Conservation (phyloP, 2,113 vertebrate genomes). For the Formicarius rufipectus region DNA sequence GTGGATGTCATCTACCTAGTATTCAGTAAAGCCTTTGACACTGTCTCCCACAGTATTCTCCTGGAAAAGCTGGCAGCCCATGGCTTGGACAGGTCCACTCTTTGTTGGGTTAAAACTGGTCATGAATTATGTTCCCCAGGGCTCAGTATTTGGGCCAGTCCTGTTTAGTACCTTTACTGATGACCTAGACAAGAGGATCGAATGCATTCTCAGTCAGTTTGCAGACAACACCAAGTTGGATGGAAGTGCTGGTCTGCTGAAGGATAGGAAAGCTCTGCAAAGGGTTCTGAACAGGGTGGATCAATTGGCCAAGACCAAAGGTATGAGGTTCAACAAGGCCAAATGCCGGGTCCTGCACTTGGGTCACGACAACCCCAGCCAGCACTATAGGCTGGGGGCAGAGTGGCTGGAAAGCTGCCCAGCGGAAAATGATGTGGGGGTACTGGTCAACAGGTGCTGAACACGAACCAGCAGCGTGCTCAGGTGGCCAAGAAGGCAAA, state of each 20-base stretch:
- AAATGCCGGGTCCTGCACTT: not conserved
- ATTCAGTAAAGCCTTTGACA: not conserved
- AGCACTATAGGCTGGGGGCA: fast-evolving
- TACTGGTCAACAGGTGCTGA: not conserved
- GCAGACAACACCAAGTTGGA: not conserved
- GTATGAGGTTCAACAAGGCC: not conserved
- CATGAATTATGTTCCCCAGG: not conserved
- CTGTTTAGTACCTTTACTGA: not conserved
- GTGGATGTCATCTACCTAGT: not conserved
- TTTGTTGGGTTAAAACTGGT: not conserved
- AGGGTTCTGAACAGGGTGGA: not conserved
- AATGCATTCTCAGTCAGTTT: not conserved
- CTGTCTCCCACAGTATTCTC: not conserved
- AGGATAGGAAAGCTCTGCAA: not conserved
- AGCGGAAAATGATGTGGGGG: not conserved
- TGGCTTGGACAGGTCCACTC: not conserved
- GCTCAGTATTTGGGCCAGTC: not conserved
- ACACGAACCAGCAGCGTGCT: not conserved
- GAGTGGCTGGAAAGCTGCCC: not conserved
- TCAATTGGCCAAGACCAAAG: not conserved
- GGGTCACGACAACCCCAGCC: not conserved
- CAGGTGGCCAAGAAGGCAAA: not conserved
- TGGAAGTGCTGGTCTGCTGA: not conserved
- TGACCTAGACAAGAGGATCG: not conserved
- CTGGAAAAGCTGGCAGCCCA: not conserved